Conservation (phyloP, 2,888 invertebrate species). For the Silvanus unidentatus region DNA sequence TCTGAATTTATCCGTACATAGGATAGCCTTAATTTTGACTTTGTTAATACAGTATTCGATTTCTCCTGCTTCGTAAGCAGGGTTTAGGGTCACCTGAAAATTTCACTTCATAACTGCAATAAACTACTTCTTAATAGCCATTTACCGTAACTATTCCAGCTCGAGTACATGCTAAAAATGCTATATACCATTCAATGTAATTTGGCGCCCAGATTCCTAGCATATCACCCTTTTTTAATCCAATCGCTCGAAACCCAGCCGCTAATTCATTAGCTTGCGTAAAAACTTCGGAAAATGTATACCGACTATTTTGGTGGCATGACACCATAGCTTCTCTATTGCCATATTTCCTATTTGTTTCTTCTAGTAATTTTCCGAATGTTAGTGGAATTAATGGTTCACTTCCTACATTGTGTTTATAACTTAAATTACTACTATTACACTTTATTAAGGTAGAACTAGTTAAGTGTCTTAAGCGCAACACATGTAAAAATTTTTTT, state of each 20-base stretch:
- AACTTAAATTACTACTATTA: conserved; percentile 41
- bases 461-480: too few species aligned
- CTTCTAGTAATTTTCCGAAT: conserved; percentile 54
- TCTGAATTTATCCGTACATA: conserved; percentile 59
- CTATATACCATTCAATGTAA: conserved; percentile 67
- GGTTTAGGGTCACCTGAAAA: conserved; percentile 67
- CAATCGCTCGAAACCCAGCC: conserved; percentile 60
- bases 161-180: conserved; percentile 64
- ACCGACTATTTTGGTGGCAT: conserved; percentile 48
- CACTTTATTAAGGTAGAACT: too few species aligned
- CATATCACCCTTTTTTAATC: conserved; percentile 64
- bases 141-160: conserved; percentile 66
- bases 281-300: conserved; percentile 51
- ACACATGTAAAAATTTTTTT: too few species aligned
- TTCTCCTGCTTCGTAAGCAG: conserved; percentile 65
- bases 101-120: conserved; percentile 2
- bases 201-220: conserved; percentile 79
- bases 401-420: conserved; percentile 49
- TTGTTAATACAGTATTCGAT: conserved; percentile 66
- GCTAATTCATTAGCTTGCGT: conserved; percentile 61
- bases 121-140: not conserved
- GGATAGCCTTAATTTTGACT: conserved; percentile 60
- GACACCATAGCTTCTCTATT: conserved; percentile 56
- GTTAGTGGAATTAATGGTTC: conserved; percentile 51
- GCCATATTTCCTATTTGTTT: conserved; percentile 50